Evolutionary conservation across 2,888 invertebrate genomes (phyloP).

Genomic region (Ctenicera cuprea): DNA sequence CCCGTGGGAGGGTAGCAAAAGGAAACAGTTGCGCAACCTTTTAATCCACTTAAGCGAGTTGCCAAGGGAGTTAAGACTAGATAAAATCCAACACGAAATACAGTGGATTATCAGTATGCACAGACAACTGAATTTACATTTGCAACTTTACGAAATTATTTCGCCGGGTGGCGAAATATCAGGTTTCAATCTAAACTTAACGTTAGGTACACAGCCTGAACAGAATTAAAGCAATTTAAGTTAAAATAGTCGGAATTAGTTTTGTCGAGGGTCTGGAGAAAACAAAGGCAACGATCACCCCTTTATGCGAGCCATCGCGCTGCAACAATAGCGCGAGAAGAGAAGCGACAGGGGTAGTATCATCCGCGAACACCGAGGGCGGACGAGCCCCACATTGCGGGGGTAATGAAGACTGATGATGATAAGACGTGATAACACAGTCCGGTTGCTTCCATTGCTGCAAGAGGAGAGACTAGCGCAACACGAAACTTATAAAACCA

Average conservation of each 20-base stretch:
- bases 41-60: slow-evolving; percentile 63
- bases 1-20: slow-evolving; percentile 55
- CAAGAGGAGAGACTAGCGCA: slow-evolving; percentile 36
- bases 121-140: slow-evolving; percentile 52
- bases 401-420: slow-evolving; percentile 71
- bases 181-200: slow-evolving; percentile 56
- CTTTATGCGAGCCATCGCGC: slow-evolving; percentile 63
- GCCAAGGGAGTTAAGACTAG: slow-evolving; percentile 57
- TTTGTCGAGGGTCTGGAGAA: slow-evolving; percentile 61
- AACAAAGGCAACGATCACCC: slow-evolving; percentile 63
- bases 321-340: slow-evolving; percentile 60
- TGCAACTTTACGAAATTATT: slow-evolving; percentile 50
- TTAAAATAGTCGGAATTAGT: slow-evolving; percentile 66
- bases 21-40: slow-evolving; percentile 62
- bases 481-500: slow-evolving; percentile 31
- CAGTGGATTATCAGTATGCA: slow-evolving; percentile 56
- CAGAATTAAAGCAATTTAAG: slow-evolving; percentile 61
- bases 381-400: slow-evolving; percentile 66
- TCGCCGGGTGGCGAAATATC: slow-evolving; percentile 41
- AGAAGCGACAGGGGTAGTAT: slow-evolving; percentile 61
- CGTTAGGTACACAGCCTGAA: slow-evolving; percentile 50
- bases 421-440: slow-evolving; percentile 66
- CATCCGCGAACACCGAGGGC: slow-evolving; percentile 66
- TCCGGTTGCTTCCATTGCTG: slow-evolving; percentile 45
- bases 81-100: slow-evolving; percentile 57